Conservation (phyloP, 30 jellyfish, hydroid and myxozoan species). For the Mastigias papua region DNA sequence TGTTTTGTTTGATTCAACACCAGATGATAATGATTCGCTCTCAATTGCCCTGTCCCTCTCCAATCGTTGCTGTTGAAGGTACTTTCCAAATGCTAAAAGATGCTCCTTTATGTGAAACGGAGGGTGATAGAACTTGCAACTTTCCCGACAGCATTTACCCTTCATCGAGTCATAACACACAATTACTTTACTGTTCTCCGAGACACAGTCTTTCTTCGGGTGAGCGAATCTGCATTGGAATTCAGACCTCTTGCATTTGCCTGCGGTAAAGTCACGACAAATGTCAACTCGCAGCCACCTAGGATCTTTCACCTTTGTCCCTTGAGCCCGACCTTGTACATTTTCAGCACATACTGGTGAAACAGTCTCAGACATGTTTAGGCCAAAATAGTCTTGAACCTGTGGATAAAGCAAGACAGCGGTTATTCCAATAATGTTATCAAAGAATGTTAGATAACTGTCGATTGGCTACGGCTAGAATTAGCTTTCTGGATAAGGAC, state of each 20-base stretch:
- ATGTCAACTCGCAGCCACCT: slow-evolving; percentile 73
- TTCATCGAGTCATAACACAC: slow-evolving; percentile 75
- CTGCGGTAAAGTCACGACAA: slow-evolving; percentile 65
- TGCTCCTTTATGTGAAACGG: slow-evolving; percentile 61
- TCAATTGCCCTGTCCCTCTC: slow-evolving; percentile 10
- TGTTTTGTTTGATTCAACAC: not conserved
- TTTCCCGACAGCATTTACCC: slow-evolving; percentile 69
- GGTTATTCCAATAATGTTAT: too few relatives aligned
- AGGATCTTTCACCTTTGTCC: slow-evolving; percentile 66
- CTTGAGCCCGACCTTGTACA: not conserved
- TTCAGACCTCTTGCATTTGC: slow-evolving; percentile 53
- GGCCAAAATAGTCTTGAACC: slow-evolving; percentile 4
- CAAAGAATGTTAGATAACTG: too few relatives aligned
- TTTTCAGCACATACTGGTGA: not conserved
- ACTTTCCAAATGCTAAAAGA: slow-evolving; percentile 61
- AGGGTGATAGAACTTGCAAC: slow-evolving; percentile 73
- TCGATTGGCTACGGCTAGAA: too few relatives aligned
- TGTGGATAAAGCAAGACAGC: not conserved
- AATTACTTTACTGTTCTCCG: slow-evolving; percentile 57
- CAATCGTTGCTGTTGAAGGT: slow-evolving; percentile 42
- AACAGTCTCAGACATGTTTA: not conserved
- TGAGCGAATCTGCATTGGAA: slow-evolving; percentile 71
- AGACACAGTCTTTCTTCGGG: slow-evolving; percentile 51
- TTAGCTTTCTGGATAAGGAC: too few relatives aligned
- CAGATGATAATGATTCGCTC: not conserved